Evolutionary conservation across 2,113 vertebrate genomes (phyloP).

Genomic region (Labeo catla): DNA sequence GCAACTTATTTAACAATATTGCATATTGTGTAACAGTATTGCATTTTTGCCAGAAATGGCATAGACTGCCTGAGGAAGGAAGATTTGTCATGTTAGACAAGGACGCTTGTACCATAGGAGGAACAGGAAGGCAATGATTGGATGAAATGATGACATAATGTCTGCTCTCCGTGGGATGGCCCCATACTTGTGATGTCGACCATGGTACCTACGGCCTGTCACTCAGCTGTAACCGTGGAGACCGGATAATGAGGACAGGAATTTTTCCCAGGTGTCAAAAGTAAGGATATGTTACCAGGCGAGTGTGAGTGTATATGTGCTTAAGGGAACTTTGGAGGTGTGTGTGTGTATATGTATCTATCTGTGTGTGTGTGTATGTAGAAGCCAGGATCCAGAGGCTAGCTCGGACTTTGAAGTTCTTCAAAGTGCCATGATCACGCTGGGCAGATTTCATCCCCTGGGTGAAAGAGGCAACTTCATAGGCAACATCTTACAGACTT

Average conservation of each 20-base stretch:
- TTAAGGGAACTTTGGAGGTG: not conserved
- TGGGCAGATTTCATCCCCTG: conserved; percentile 60
- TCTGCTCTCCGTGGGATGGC: conserved; percentile 10
- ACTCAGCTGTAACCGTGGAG: conserved; percentile 27
- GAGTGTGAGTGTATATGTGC: not conserved
- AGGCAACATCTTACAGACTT: conserved; percentile 49
- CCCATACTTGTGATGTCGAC: not conserved
- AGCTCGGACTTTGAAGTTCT: conserved; percentile 78
- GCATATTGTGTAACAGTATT: conserved; percentile 43
- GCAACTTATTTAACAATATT: conserved; percentile 28
- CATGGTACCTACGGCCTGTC: conserved; percentile 10
- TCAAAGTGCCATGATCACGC: conserved; percentile 76
- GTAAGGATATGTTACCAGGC: conserved; percentile 12
- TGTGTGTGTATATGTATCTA: not conserved
- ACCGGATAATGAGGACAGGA: conserved; percentile 37
- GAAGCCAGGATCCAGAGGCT: conserved; percentile 74
- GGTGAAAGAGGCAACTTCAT: conserved; percentile 34
- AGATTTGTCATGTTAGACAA: conserved; percentile 25
- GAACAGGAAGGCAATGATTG: conserved; percentile 23
- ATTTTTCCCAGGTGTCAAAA: conserved; percentile 44
- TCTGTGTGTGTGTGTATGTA: not conserved
- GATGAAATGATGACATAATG: conserved; percentile 38
- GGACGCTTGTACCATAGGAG: not conserved
- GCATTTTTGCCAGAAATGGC: not conserved
- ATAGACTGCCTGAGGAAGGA: not conserved